A percentile compares a stretch with the other conserved stretches of the same genome.
These are phyloP conservation scores for Thamnaconus septentrionalis DNA, from an alignment of 2,113 vertebrate genomes.

Conservation along the genomic window DNA sequence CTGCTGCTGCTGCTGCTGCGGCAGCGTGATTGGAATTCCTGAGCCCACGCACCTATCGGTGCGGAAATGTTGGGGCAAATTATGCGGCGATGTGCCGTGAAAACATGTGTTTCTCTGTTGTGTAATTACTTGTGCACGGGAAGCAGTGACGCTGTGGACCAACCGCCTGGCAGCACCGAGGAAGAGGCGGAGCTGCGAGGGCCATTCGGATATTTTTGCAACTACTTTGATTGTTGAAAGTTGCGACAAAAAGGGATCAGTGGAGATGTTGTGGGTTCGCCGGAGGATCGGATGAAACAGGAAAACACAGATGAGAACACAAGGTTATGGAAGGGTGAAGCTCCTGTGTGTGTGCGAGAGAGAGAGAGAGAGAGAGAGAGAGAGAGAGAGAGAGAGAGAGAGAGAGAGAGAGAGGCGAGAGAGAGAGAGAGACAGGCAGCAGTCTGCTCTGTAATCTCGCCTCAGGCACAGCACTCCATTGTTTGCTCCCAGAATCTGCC, in stretches of 20 bases:
- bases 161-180: no score
- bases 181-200: no score
- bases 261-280: background rate
- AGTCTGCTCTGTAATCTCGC: conserved; percentile 54
- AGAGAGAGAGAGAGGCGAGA: no score
- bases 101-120: conserved; percentile 15
- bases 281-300: conserved; percentile 9
- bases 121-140: conserved; percentile 1
- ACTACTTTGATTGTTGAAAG: background rate
- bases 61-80: conserved; percentile 7
- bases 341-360: no score
- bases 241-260: conserved; percentile 2
- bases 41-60: conserved; percentile 14
- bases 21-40: conserved; percentile 24
- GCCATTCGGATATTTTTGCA: no score
- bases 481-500: conserved; percentile 60
- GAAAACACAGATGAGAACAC: conserved; percentile 27
- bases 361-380: no score
- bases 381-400: no score
- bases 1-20: no score
- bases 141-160: no score
- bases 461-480: conserved; percentile 73
- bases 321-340: conserved; percentile 29
- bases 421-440: conserved; percentile 41
- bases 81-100: background rate